These are phyloP conservation scores for Lordiphosa collinella DNA, from an alignment of 1,140 invertebrate species.

Conservation along the genomic window DNA sequence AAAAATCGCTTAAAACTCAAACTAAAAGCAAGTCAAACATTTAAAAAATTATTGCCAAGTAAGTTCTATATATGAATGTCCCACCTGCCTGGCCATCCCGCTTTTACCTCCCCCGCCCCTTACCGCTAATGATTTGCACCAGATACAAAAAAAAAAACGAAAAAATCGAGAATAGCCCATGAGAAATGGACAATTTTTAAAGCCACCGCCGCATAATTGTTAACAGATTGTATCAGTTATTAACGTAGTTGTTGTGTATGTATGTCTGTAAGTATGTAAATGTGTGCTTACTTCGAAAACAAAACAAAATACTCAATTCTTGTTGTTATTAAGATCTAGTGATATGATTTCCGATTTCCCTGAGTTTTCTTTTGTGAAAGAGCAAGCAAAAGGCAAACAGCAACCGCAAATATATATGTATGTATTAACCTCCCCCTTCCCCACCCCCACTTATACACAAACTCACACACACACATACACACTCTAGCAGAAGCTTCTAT, in stretches of 20 bases:
- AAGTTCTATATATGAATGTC: constrained; percentile 71
- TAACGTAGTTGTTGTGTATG: constrained; percentile 76
- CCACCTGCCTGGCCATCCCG: constrained; percentile 58
- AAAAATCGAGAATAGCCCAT: constrained; percentile 15
- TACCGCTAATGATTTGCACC: constrained; percentile 45
- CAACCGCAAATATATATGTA: background rate
- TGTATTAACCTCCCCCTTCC: constrained; percentile 3
- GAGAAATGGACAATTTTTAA: constrained; percentile 1
- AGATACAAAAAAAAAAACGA: constrained; percentile 12
- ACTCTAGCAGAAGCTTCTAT: constrained; percentile 5
- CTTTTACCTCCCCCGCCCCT: constrained; percentile 3
- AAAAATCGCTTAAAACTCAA: constrained; percentile 30
- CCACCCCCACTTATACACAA: background rate
- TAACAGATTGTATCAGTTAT: constrained; percentile 75
- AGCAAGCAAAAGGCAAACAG: constrained; percentile 27
- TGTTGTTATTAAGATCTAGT: constrained; percentile 60
- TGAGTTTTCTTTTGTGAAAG: constrained; percentile 11
- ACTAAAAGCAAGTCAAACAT: constrained; percentile 17
- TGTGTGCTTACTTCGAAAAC: constrained; percentile 60
- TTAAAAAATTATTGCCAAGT: constrained; percentile 33
- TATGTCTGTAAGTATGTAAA: constrained; percentile 74
- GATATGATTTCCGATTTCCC: constrained; percentile 40
- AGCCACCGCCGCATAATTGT: constrained; percentile 69
- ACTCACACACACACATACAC: background rate
- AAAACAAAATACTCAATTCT: constrained; percentile 39